Evolutionary conservation across 2,888 invertebrate genomes (phyloP), one percentile per base, ranked within the genome.

Genomic region (Girardia tigrina): DNA sequence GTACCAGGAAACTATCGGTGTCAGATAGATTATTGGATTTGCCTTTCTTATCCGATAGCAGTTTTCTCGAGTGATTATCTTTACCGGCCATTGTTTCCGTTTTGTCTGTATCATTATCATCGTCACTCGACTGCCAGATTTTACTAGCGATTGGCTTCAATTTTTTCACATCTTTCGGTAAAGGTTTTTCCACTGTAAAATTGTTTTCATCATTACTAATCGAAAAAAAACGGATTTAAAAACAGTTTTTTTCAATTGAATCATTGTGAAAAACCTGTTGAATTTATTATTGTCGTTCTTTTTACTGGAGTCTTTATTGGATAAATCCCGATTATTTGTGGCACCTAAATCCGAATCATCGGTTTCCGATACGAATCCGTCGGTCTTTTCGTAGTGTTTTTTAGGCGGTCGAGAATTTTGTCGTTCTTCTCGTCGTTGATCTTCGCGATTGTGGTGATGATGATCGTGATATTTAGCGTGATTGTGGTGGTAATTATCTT

Each of bases 91-190:
- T 56, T 20, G 56, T 56, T 56, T 79, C 77, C 89, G n/a, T 89
- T 86, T 81, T 80, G 26, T 80, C 79, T 80, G 78, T 78, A 70
- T 78, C 77, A 20, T 89, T 87, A 79, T 87, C 88, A n/a, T 83
- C 78, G 42, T 78, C 79, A 56, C 56, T 56, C 20, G 56, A 56
- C n/a, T 16, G 4, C 56, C 56, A 56, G n/a, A 56, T 56, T n/a
- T 56, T 56, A 56, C 56, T 56, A 4, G 23, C 56, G 23, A 12
- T n/a, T 56, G 56, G 56, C 23, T 56, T 56, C 4, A 8, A 23
- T n/a, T n/a, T 56, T 56, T 56, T 56, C 6, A 56, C n/a, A 20
- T 56, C 56, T 56, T 56, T 56, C 23, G 4, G 56, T 56, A 16
- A 8, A 6, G 56, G 56, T 56, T 56, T 56, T 12, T 56, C 56